Base-by-base conservation (phyloP, 2,888 invertebrate species). In the Junonia oenone region DNA sequence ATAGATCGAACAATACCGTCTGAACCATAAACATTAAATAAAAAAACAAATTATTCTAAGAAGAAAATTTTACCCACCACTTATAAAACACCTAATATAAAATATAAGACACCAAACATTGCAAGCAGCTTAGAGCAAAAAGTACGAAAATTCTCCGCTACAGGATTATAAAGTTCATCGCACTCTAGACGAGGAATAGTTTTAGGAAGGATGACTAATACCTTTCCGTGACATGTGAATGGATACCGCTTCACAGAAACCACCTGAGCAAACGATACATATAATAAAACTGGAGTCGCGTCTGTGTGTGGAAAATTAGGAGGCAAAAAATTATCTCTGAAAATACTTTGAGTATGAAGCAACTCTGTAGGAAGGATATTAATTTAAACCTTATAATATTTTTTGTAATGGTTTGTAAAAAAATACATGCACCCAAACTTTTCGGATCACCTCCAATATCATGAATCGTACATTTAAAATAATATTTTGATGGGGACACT, bases 161-260 rank as follows among this genome's bases (percentile, higher is more conserved):
- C 31, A 58, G 55, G 47, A 53, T 26, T 37, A 15, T 47, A 35
- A 31, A 55, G 61, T 58, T 58, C 58, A 58, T 38, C 22, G 61
- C 37, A 51, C 61, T 58, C 43, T 51, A 58, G 45, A 52, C 35
- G 49, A 51, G 43, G 67, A 70, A 69, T 67, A 63, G 68, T 71
- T 74, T 75, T 77, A 66, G 72, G 69, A 66, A 63, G 68, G 67
- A 68, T 81, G 81, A 81, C 78, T 79, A 82, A 82, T 75, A 66
- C 65, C 56, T 63, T 63, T 65, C 62, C 68, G 45, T 55, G 27
- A n/a, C 37, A 45, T 13, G 31, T 47, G 26, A 53, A 37, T 50
- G 45, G 43, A 52, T 19, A 53, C 27, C 8, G 22, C 48, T 48
- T 38, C 55, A 45, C 19, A 37, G 43, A 50, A 57, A 35, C 27